A percentile compares a stretch with the other conserved stretches of the same genome.
Conservation (phyloP, 2,888 invertebrate genomes). For the Tetramorium bicarinatum region DNA sequence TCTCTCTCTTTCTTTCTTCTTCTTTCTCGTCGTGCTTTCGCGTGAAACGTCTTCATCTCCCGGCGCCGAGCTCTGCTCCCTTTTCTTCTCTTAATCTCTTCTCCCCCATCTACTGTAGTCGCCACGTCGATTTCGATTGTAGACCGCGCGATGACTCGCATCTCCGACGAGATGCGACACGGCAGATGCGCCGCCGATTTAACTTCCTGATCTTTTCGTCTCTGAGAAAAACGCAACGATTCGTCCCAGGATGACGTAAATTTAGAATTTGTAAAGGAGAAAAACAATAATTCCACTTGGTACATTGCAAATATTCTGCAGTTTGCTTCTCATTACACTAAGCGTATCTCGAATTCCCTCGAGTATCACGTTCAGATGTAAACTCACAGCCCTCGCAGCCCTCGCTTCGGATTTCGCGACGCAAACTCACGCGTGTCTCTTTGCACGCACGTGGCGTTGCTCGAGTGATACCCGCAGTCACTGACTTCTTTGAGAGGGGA, state of each 20-base stretch:
- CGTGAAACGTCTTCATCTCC: slow-evolving; percentile 63
- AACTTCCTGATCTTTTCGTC: slow-evolving; percentile 59
- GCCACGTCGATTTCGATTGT: slow-evolving; percentile 67
- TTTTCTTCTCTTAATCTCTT: slow-evolving; percentile 62
- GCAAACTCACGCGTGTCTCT: slow-evolving; percentile 7
- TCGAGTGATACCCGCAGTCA: slow-evolving; percentile 29
- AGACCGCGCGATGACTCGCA: slow-evolving; percentile 69
- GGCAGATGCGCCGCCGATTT: slow-evolving; percentile 67
- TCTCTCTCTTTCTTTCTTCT: neutral
- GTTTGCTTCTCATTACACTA: neutral
- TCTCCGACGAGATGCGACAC: slow-evolving; percentile 62
- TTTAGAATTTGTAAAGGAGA: neutral
- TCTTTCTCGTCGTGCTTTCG: slow-evolving; percentile 35
- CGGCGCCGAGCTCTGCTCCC: slow-evolving; percentile 54
- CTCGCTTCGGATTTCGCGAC: slow-evolving; percentile 5
- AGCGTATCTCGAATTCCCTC: neutral
- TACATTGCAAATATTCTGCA: neutral
- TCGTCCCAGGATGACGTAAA: neutral
- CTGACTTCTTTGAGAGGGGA: slow-evolving; percentile 23
- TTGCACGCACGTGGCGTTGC: slow-evolving; percentile 13
- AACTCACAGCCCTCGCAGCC: neutral
- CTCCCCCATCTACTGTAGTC: slow-evolving; percentile 1
- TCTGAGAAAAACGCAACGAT: slow-evolving; percentile 49
- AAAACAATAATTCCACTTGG: neutral
- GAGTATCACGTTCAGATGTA: neutral